Conservation (phyloP, 2,797 vertebrate species). For the Valencia hispanica region DNA sequence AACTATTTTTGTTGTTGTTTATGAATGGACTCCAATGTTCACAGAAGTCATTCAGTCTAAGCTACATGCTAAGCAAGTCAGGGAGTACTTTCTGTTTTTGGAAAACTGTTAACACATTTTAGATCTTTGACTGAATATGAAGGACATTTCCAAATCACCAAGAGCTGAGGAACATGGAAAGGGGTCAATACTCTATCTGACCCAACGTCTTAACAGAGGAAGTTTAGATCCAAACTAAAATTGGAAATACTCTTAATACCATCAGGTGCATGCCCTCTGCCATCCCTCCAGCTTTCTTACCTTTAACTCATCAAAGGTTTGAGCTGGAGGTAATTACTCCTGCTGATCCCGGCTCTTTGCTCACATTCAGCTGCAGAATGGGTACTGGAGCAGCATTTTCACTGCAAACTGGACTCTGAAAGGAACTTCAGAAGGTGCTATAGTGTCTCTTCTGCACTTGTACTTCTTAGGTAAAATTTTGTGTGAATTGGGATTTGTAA, state of each 20-base stretch:
- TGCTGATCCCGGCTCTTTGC: constrained; percentile 24
- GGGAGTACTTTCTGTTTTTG: constrained; percentile 32
- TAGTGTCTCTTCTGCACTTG: constrained; percentile 4
- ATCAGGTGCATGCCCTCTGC: constrained; percentile 46
- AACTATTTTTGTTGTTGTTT: constrained; percentile 19
- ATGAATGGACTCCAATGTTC: constrained; percentile 17
- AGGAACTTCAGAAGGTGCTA: constrained; percentile 17
- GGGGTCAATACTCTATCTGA: constrained; percentile 35
- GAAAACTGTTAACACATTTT: constrained; percentile 37
- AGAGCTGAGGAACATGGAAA: constrained; percentile 48
- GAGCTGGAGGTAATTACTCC: constrained; percentile 47
- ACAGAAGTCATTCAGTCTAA: constrained; percentile 29
- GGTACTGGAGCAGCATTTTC: constrained; percentile 19
- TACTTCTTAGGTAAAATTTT: background rate
- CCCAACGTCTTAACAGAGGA: constrained; percentile 38
- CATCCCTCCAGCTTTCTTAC: constrained; percentile 39
- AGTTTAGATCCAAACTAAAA: constrained; percentile 54
- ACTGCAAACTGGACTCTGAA: constrained; percentile 25
- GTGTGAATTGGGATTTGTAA: background rate
- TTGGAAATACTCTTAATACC: constrained; percentile 67
- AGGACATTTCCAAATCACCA: constrained; percentile 20
- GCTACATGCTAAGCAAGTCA: constrained; percentile 12
- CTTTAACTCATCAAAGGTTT: constrained; percentile 53
- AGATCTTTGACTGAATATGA: constrained; percentile 63
- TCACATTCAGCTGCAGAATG: background rate